These are phyloP conservation scores for Sapayoa aenigma DNA, from an alignment of 2,113 vertebrate genomes.

Conservation along the genomic window DNA sequence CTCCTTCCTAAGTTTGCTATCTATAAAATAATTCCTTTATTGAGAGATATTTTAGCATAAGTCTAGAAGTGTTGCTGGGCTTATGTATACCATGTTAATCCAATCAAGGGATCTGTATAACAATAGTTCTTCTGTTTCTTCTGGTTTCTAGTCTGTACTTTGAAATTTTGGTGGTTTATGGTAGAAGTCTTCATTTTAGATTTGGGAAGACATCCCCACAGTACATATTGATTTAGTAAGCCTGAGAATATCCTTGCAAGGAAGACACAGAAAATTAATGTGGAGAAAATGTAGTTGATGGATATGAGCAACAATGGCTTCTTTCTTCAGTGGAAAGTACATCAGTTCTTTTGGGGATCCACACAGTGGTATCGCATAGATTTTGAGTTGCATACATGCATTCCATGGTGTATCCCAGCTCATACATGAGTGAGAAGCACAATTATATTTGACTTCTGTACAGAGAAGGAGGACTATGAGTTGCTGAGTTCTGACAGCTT, in stretches of 20 bases:
- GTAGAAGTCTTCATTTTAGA: neutral
- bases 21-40: neutral
- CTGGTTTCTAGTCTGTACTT: neutral
- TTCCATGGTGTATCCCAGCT: neutral
- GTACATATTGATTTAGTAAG: neutral
- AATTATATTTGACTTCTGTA: neutral
- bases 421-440: neutral
- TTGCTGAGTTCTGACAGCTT: neutral
- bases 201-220: neutral
- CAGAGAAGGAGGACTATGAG: neutral
- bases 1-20: neutral
- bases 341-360: neutral
- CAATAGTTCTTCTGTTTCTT: neutral
- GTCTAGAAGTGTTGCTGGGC: neutral
- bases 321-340: neutral
- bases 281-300: neutral
- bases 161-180: neutral
- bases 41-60: neutral
- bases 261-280: neutral
- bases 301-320: neutral
- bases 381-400: neutral
- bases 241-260: neutral
- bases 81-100: neutral
- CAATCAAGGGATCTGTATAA: neutral
- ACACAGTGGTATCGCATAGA: neutral